Evolutionary conservation across 37 sponge, comb jelly and placozoan species (phyloP).

Genomic region (Lycopodina hypogea): DNA sequence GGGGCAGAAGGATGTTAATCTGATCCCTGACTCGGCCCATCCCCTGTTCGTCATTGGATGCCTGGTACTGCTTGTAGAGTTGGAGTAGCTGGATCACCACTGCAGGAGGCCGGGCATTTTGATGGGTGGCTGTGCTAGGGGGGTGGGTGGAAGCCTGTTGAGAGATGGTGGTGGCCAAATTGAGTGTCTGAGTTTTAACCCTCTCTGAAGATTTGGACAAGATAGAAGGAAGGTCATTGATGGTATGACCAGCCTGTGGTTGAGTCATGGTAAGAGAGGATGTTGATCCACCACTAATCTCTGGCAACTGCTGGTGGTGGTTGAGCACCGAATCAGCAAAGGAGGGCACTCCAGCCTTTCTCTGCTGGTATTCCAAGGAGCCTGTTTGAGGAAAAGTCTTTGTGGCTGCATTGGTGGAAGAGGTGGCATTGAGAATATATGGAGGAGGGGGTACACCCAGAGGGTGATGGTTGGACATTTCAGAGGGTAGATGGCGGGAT

Average conservation of each 20-base stretch:
- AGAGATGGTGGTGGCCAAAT: background rate
- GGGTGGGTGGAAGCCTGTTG: background rate
- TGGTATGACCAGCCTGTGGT: no score
- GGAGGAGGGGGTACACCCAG: background rate
- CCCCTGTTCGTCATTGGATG: constrained; percentile 22
- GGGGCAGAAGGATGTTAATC: constrained; percentile 6
- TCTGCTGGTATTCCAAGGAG: background rate
- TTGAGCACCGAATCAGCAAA: no score
- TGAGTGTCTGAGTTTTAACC: background rate
- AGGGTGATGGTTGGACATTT: background rate
- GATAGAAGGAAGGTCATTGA: no score
- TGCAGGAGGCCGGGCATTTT: background rate
- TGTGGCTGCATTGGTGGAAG: background rate
- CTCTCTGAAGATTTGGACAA: no score
- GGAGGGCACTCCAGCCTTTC: no score
- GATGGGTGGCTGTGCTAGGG: no score
- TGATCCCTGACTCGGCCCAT: constrained; percentile 23
- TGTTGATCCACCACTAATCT: no score
- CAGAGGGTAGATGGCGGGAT: background rate
- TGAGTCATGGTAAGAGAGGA: no score
- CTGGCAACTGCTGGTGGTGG: no score
- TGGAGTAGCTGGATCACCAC: constrained; percentile 34
- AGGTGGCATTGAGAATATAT: background rate
- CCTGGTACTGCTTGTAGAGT: constrained; percentile 37
- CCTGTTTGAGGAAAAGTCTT: background rate